Percentiles rank a stretch among this genome's conserved stretches.
These are phyloP conservation scores for silkworm (Bombyx mori) DNA, from an alignment of 1,140 invertebrate species.

Conservation along the genomic window DNA sequence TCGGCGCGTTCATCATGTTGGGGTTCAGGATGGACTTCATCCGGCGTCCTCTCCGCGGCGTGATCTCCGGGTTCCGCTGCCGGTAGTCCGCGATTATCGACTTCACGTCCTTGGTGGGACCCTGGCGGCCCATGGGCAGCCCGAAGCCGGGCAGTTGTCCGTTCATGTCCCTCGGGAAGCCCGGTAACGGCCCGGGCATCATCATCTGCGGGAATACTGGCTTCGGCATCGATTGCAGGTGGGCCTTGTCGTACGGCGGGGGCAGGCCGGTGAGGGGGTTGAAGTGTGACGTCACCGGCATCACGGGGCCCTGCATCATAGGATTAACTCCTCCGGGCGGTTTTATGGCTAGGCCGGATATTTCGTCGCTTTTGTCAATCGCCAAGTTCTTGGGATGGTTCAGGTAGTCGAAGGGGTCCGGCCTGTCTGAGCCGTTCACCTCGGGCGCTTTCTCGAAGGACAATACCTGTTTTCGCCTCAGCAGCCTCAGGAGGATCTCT, in stretches of 20 bases:
- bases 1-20: constrained; percentile 52
- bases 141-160: constrained; percentile 54
- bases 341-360: constrained; percentile 56
- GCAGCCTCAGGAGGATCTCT: constrained; percentile 78
- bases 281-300: constrained; percentile 50
- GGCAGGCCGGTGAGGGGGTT: constrained; percentile 57
- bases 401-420: constrained; percentile 54
- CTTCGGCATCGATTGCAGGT: constrained; percentile 58
- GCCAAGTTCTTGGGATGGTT: constrained; percentile 58
- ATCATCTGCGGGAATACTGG: constrained; percentile 55
- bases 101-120: constrained; percentile 83
- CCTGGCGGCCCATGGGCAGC: constrained; percentile 75
- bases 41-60: constrained; percentile 76
- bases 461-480: constrained; percentile 77
- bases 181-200: constrained; percentile 55
- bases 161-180: constrained; percentile 67
- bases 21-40: constrained; percentile 70
- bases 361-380: constrained; percentile 64
- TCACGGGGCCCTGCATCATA: constrained; percentile 43
- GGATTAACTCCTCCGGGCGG: constrained; percentile 38
- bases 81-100: constrained; percentile 88
- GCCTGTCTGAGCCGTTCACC: constrained; percentile 47
- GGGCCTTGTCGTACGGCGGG: constrained; percentile 60
- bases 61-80: constrained; percentile 79
- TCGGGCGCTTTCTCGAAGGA: constrained; percentile 57